Evolutionary conservation across 1,140 invertebrate genomes (phyloP), one percentile per base, ranked within the genome.

Genomic region (Drosophila nikananu): DNA sequence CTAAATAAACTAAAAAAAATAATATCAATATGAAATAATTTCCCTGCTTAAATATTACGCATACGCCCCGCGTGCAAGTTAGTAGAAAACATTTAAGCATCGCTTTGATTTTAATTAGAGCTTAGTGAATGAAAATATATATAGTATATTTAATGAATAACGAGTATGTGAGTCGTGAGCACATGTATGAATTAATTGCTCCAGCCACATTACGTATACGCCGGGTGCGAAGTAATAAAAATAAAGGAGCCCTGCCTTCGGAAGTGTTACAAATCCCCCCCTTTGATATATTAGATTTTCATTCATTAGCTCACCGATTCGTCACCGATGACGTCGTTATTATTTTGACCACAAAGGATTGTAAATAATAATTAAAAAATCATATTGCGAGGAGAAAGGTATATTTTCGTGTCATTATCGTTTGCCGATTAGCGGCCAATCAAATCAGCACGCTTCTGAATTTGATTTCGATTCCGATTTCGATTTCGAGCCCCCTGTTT

Each of bases 401-500:
- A 59, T 23, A 59, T 23, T 42, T 41, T 60, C 7, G 55, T 64
- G 37, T 23, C 62, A 57, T 62, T 77, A 66, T 72, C 59, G 46
- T 48, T 23, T n/a, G 17, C 9, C 48, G 80, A 82, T 82, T 65
- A 46, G 17, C 41, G 19, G 15, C 25, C 54, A 81, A 73, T 77
- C 79, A 66, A 77, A 81, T 73, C 79, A 62, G 65, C 41, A 30
- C 41, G 66, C 80, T 66, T 35, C 61, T 77, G 51, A 72, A 17
- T 59, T 70, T 72, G 65, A 70, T 72, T 57, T 72, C 27, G 19
- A 41, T 30, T 73, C 25, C n/a, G 54, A 74, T 75, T 74, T 41
- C 30, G 30, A 68, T 58, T 49, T 68, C 25, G 57, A 41, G 44
- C 44, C 52, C 51, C 44, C 52, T n/a, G 10, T 37, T 52, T 52